Conservation (phyloP, 2,113 vertebrate genomes). For the Phylloscopus whistleri region DNA sequence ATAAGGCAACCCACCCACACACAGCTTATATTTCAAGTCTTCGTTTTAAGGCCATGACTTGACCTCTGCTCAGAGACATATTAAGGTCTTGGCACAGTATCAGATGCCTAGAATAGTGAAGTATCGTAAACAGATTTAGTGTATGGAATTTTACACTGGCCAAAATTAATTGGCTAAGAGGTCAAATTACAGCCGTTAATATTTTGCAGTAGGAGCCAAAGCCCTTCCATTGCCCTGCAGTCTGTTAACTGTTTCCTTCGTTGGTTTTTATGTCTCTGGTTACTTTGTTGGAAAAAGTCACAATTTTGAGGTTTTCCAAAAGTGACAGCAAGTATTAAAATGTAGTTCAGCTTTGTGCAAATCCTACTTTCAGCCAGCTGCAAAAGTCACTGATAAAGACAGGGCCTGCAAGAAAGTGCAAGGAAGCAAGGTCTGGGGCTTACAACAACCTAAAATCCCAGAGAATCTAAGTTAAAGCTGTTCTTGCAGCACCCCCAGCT, state of each 20-base stretch:
- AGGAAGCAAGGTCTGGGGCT: fast-evolving
- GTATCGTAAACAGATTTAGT: constrained; percentile 70
- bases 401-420: not conserved
- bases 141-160: constrained; percentile 70
- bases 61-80: constrained; percentile 60
- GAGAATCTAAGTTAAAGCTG: not conserved
- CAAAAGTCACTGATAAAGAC: not conserved
- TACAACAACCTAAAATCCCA: not conserved
- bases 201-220: constrained; percentile 61
- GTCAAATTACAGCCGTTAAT: constrained; percentile 67
- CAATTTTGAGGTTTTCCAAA: not conserved
- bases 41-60: constrained; percentile 65
- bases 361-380: not conserved
- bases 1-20: constrained; percentile 57
- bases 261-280: not conserved
- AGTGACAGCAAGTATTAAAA: not conserved
- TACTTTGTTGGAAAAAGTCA: not conserved
- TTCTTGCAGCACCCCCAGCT: not conserved
- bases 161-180: constrained; percentile 72
- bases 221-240: constrained; percentile 11
- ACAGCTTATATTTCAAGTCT: constrained; percentile 66
- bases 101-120: constrained; percentile 70
- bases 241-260: constrained; percentile 34
- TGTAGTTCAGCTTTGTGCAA: not conserved
- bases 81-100: constrained; percentile 67